Evolutionary conservation across 1,140 invertebrate genomes (phyloP).

Genomic region (Drosophila albomicans): DNA sequence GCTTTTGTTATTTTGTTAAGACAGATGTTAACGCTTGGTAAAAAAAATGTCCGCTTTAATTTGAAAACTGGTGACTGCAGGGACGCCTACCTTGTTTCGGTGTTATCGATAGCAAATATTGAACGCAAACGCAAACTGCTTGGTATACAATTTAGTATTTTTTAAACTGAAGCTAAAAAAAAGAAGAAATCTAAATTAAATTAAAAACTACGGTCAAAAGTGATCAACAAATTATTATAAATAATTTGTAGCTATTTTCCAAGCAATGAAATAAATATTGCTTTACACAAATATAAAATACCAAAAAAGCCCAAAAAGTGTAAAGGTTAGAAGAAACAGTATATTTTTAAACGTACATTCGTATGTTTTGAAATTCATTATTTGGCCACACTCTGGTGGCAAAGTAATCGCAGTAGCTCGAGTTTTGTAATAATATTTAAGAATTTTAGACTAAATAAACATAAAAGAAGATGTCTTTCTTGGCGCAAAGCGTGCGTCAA

Average conservation of each 20-base stretch:
- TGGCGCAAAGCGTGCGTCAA: slow-evolving; percentile 63
- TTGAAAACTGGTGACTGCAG: slow-evolving; percentile 39
- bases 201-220: too few relatives aligned
- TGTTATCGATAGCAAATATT: slow-evolving; percentile 16
- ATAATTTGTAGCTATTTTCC: too few relatives aligned
- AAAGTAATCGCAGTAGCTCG: background rate
- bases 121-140: too few relatives aligned
- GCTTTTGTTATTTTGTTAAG: background rate
- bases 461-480: slow-evolving; percentile 50
- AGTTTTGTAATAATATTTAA: background rate
- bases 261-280: too few relatives aligned
- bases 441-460: slow-evolving; percentile 15
- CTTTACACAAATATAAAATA: too few relatives aligned
- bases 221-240: too few relatives aligned
- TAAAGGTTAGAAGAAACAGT: too few relatives aligned
- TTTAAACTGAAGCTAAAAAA: too few relatives aligned
- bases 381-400: background rate
- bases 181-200: too few relatives aligned
- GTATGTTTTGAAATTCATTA: background rate
- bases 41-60: slow-evolving; percentile 37
- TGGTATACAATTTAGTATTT: too few relatives aligned
- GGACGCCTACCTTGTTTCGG: slow-evolving; percentile 14
- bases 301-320: too few relatives aligned
- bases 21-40: background rate
- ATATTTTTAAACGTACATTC: background rate